These are phyloP conservation scores for Calycopis cecrops DNA, from an alignment of 1,140 invertebrate genomes.

Conservation along the genomic window DNA sequence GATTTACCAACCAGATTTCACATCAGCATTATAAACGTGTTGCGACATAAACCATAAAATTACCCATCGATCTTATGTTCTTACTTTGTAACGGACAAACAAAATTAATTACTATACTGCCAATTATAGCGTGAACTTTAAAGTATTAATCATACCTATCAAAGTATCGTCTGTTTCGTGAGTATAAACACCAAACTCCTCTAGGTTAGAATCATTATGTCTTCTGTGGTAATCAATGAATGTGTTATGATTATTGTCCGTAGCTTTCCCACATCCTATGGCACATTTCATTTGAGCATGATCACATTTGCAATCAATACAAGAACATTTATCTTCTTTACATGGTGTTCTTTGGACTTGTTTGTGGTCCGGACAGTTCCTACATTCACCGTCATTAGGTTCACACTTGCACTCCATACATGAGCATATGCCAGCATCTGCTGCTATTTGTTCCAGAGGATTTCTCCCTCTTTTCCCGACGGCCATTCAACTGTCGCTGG, in stretches of 20 bases:
- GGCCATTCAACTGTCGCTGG: too few species aligned
- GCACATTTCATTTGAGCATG: slow-evolving; percentile 68
- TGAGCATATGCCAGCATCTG: slow-evolving; percentile 86
- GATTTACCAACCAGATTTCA: too few species aligned
- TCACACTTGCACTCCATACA: slow-evolving; percentile 86
- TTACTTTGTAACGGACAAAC: too few species aligned
- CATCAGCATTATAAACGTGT: too few species aligned
- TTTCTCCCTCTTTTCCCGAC: slow-evolving; percentile 66
- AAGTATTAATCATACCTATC: slow-evolving; percentile 35
- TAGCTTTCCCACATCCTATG: slow-evolving; percentile 56
- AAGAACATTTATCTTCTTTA: slow-evolving; percentile 55
- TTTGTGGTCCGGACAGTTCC: slow-evolving; percentile 63
- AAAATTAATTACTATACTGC: neutral
- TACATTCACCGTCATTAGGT: slow-evolving; percentile 76
- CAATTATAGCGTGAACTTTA: slow-evolving; percentile 26
- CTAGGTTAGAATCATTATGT: slow-evolving; percentile 61
- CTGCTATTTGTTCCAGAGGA: slow-evolving; percentile 81
- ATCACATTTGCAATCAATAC: slow-evolving; percentile 66
- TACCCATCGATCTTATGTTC: too few species aligned
- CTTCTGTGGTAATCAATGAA: slow-evolving; percentile 66
- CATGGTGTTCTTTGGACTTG: slow-evolving; percentile 33
- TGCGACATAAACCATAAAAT: too few species aligned
- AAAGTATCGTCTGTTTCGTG: slow-evolving; percentile 48
- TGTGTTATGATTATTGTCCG: slow-evolving; percentile 57
- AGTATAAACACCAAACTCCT: slow-evolving; percentile 65